Evolutionary conservation across 2,888 invertebrate species (phyloP), one percentile per base, ranked within the genome.

Genomic region (Acronicta leporina): DNA sequence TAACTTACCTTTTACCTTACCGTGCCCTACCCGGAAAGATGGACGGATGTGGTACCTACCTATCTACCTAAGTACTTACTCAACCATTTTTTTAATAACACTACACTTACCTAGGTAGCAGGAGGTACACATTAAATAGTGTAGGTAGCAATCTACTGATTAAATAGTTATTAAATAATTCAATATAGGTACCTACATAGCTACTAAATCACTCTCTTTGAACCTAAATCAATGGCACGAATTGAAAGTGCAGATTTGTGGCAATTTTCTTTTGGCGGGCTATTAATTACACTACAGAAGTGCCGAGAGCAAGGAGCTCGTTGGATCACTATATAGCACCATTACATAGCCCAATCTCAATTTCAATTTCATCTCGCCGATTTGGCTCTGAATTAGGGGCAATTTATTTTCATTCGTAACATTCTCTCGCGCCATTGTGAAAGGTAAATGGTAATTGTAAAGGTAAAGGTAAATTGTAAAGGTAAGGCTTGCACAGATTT

Each of bases 401-500:
- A 80, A 87, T 89, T 88, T 88, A 88, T 87, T 87, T 85, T 84
- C 85, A 87, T 88, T 89, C 84, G 81, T 82, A 78, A 82, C 85
- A 79, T 80, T 81, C 81, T 72, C 75, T 61, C 58, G 48, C 62
- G 58, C 55, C 65, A 57, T 70, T 73, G 68, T 77, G 65, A 75
- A 82, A 82, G 84, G 82, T 82, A 82, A 85, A 85, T 82, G 81
- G 80, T n/a, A n/a, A n/a, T n/a, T n/a, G n/a, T n/a, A n/a, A n/a
- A n/a, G n/a, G n/a, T n/a, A 75, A 82, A 82, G 84, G 82, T 82
- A 82, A 85, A 85, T 82, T n/a, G n/a, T n/a, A n/a, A n/a, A n/a
- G 81, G 80, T 81, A 79, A 79, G 76, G 79, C 77, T 73, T 73
- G 73, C 63, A 41, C 65, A 68, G 80, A 85, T 86, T 86, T 86